phyloP scores from a whole-genome alignment of 2,888 invertebrate species.

The Neoscelio sp. region DNA sequence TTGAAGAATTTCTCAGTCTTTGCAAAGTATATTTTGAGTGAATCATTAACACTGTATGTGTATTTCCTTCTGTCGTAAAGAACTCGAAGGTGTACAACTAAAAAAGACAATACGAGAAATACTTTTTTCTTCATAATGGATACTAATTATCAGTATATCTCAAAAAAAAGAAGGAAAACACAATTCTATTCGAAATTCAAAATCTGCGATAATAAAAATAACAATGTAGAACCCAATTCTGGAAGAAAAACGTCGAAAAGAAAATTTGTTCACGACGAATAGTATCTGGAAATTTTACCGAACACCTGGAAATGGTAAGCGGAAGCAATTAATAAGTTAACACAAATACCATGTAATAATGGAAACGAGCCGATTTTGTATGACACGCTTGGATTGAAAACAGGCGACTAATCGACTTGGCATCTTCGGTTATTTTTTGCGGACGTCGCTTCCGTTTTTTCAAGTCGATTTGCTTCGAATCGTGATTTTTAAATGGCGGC shows the following conservation, averaged over 20 bases:
- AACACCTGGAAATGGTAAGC: not conserved
- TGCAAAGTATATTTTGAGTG: slow-evolving; percentile 45
- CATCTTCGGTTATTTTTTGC: slow-evolving; percentile 20
- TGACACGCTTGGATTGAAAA: slow-evolving; percentile 1
- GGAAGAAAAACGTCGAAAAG: not conserved
- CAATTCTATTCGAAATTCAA: no score
- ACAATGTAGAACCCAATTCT: no score
- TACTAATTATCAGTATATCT: no score
- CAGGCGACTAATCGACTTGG: slow-evolving; percentile 30
- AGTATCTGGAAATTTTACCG: not conserved
- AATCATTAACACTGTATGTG: slow-evolving; percentile 47
- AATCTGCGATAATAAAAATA: no score
- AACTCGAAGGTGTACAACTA: slow-evolving; percentile 30
- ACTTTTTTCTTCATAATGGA: no score
- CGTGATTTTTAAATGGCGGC: slow-evolving; percentile 47
- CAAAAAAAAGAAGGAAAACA: no score
- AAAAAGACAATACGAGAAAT: no score
- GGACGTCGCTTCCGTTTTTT: slow-evolving; percentile 37
- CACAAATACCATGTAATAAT: not conserved
- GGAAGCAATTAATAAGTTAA: slow-evolving; percentile 23
- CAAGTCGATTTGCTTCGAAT: slow-evolving; percentile 31
- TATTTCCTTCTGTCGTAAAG: not conserved
- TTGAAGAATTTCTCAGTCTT: slow-evolving; percentile 31
- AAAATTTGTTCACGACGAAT: not conserved
- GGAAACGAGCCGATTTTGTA: not conserved